phyloP scores from a whole-genome alignment of 1,140 invertebrate genomes.

The Cyclargus thomasi region DNA sequence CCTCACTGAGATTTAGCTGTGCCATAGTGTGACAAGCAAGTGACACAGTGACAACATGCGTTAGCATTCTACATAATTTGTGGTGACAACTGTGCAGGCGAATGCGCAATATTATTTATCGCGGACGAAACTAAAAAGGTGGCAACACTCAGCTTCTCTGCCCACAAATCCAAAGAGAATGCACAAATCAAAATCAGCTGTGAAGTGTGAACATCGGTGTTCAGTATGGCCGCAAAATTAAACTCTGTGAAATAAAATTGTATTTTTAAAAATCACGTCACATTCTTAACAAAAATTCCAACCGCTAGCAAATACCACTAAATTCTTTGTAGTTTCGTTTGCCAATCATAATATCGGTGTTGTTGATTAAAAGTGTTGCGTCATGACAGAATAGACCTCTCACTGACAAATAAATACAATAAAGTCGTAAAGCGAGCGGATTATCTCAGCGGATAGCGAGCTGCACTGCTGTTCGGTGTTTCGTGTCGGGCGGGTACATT shows the following conservation, averaged over 20 bases:
- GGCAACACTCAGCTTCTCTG: too few relatives aligned
- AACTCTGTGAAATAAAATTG: conserved; percentile 53
- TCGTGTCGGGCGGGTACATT: conserved; percentile 41
- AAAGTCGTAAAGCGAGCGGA: conserved; percentile 58
- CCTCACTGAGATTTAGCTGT: too few relatives aligned
- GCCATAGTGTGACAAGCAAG: too few relatives aligned
- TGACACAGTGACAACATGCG: too few relatives aligned
- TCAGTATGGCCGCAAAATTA: conserved; percentile 68
- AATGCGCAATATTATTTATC: too few relatives aligned
- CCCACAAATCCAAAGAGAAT: conserved; percentile 4
- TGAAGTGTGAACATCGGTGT: conserved; percentile 41
- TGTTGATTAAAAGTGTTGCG: conserved; percentile 73
- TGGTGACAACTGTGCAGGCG: too few relatives aligned
- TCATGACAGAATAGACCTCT: conserved; percentile 70
- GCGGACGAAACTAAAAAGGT: too few relatives aligned
- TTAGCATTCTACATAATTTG: too few relatives aligned
- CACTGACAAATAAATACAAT: conserved; percentile 72
- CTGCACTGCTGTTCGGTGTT: conserved; percentile 53
- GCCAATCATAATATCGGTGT: conserved; percentile 36
- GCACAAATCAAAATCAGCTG: conserved; percentile 73
- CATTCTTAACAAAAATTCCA: conserved; percentile 14
- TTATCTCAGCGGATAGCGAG: conserved; percentile 30
- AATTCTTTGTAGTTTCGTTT: conserved; percentile 24
- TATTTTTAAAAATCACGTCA: background rate
- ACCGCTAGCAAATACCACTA: conserved; percentile 55